Evolutionary conservation across 2,888 invertebrate species (phyloP), one percentile per base, ranked within the genome.

Genomic region (Diarsia brunnea): DNA sequence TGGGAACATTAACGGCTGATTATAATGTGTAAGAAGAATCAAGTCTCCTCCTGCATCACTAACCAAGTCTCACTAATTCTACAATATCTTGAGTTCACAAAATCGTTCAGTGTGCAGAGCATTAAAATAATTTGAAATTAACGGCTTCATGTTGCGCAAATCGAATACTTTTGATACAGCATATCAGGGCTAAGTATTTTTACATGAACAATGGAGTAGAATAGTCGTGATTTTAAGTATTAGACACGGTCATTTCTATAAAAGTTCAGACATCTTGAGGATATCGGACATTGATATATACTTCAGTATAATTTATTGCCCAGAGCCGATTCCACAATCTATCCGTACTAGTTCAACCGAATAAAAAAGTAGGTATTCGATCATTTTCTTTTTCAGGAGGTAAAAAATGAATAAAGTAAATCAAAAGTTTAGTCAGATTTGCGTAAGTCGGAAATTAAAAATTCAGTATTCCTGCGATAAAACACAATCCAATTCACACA

Each of bases 81-180:
- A 58, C 68, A 71, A 61, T 12, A 21, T 16, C 68, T 69, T 43
- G 65, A 84, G 71, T 16, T 58, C 81, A 61, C 75, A 49, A 69
- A 69, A 65, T 27, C 12, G 11, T 27, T 8, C 0, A 75, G 11
- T 38, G 63, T 61, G n/a, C 53, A 80, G 69, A 84, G 2, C 45
- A 80, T 71, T 51, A 78, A 8, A 43, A 63, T 58, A 65, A 58
- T 71, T 69, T 61, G 31, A 75, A 82, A 75, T 65, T 68, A 74
- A 61, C 67, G 8, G 51, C 14, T 47, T 51, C 55, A 19, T 19
- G 4, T 21, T 5, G 19, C 51, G 71, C 61, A 69, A 66, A 71
- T 69, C 65, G 5, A 61, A 75, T 27, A 65, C 55, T 73, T 70
- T 74, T 68, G 51, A 58, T 43, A 43, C 12, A 12, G 12, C 68